phyloP scores from a whole-genome alignment of 2,113 vertebrate genomes.

The Nesoenas mayeri region DNA sequence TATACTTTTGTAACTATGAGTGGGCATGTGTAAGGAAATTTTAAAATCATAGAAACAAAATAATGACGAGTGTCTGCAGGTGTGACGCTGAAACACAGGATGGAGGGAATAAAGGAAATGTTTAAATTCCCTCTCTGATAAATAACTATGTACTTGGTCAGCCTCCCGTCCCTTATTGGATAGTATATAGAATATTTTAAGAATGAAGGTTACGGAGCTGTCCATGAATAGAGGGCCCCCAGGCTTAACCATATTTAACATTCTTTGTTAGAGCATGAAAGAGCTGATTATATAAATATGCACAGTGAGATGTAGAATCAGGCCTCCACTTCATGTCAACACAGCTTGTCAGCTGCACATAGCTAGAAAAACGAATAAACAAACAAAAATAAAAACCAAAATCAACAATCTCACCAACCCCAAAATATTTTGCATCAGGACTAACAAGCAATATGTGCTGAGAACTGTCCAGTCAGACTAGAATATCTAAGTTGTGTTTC shows the following conservation, averaged over 20 bases:
- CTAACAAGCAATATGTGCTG: not conserved
- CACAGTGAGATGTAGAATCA: not conserved
- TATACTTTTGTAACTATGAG: not conserved
- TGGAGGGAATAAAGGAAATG: not conserved
- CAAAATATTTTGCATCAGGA: not conserved
- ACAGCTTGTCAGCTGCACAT: not conserved
- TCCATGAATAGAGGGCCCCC: not conserved
- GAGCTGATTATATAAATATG: not conserved
- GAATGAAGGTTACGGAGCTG: not conserved
- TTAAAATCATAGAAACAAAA: not conserved
- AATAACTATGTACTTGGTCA: not conserved
- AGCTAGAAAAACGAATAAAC: not conserved
- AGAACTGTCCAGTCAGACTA: not conserved
- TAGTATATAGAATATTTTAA: not conserved
- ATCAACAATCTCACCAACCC: rapidly evolving
- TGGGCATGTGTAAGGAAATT: not conserved
- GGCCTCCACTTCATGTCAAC: not conserved
- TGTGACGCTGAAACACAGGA: not conserved
- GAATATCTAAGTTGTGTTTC: not conserved
- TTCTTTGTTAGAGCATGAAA: not conserved
- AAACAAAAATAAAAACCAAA: not conserved
- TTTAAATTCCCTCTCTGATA: not conserved
- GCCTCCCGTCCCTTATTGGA: not conserved
- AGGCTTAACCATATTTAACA: not conserved
- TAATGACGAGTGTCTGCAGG: not conserved